Base-by-base conservation (phyloP, 2,113 vertebrate species). In the Neodontobutis hainanensis region DNA sequence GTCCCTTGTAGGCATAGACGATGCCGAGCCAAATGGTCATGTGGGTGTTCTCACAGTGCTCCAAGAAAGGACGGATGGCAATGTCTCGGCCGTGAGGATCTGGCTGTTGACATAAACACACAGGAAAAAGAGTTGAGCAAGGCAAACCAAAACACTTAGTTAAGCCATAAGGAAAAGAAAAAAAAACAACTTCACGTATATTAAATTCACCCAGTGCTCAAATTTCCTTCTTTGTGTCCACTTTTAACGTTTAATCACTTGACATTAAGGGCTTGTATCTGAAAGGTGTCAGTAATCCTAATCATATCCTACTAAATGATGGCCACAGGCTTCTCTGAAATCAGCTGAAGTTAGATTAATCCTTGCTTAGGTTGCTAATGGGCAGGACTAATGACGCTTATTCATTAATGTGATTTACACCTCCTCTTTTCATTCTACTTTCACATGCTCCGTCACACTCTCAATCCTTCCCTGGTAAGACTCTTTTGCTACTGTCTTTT, bases 1-100 rank as follows among this genome's bases (percentile, higher is more conserved):
- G 94, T 50, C 97, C 97, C 92, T 99, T 99, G 85, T 99, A 98
- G 80, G 97, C 97, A 11, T 99, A 99, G 77, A 99, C 97, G 45
- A 99, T 99, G 65, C 97, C 97, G 56, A 99, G 95, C 97, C 97
- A 98, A 92, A 99, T 99, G 87, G 95, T 98, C 97, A 99, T 99
- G 88, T 99, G 96, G 63, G 95, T 96, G 92, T 98, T 99, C 86
- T 99, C 96, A 65, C 97, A 99, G 94, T 99, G 97, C 88, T 99
- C 97, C 95, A 99, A 77, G 82, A 99, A 96, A 0, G 97, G 97
- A 74, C 94, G 95, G 88, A 99, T 99, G 82, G 96, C 95, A 65
- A 99, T 95, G 77, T 99, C 97, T 87, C 95, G 92, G 71, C 97
- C 97, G 5, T 97, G 95, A 77, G 97, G 97, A 77, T 99, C 97